Evolutionary conservation across 37 sponge, comb jelly and placozoan genomes (phyloP).

Genomic region (Oopsacas minuta): DNA sequence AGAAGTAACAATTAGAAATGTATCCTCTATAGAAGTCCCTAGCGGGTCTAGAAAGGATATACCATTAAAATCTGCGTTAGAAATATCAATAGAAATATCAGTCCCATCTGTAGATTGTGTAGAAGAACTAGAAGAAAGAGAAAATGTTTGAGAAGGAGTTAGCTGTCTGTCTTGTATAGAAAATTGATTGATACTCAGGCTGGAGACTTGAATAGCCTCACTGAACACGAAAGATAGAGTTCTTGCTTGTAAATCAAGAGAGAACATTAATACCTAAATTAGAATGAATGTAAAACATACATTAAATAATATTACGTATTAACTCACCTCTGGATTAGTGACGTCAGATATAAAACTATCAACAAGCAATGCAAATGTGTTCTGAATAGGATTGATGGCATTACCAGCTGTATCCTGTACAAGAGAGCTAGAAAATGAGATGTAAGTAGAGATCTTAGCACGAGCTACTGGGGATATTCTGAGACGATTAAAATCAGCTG

Average conservation of each 20-base stretch:
- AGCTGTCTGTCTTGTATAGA: constrained; percentile 36
- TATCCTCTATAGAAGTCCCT: constrained; percentile 41
- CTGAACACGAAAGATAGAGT: constrained; percentile 47
- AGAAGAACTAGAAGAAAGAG: constrained; percentile 42
- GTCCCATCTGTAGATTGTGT: constrained; percentile 30
- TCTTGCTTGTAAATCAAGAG: constrained; percentile 35
- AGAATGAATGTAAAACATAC: background rate
- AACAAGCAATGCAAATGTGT: constrained; percentile 25
- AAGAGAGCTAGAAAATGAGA: constrained; percentile 29
- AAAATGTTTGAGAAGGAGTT: constrained; percentile 27
- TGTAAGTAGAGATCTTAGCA: constrained; percentile 31
- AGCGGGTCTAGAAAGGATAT: constrained; percentile 46
- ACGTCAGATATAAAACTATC: constrained; percentile 12
- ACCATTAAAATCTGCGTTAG: constrained; percentile 52
- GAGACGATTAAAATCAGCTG: constrained; percentile 49
- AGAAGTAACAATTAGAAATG: constrained; percentile 38
- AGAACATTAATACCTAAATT: constrained; percentile 22
- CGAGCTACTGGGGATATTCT: constrained; percentile 46
- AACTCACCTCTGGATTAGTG: constrained; percentile 30
- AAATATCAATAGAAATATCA: constrained; percentile 32
- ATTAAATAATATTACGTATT: background rate
- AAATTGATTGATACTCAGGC: constrained; percentile 37
- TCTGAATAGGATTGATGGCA: constrained; percentile 25
- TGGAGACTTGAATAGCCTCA: constrained; percentile 45
- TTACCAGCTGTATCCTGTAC: constrained; percentile 52